Evolutionary conservation across 2,113 vertebrate species (phyloP), one percentile per base, ranked within the genome.

Genomic region (Cinclus mexicanus): DNA sequence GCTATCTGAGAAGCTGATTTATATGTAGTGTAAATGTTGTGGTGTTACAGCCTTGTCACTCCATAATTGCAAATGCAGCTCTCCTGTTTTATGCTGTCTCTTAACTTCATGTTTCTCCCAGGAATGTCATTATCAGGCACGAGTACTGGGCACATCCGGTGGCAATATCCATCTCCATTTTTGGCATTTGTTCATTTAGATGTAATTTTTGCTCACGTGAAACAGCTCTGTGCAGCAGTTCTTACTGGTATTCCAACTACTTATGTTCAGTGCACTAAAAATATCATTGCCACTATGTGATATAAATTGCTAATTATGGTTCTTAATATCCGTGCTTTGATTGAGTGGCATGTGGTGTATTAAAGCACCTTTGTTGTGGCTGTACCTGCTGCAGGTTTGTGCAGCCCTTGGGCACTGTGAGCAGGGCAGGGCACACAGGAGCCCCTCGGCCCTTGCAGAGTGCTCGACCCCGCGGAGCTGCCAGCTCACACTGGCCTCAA

Each of bases 81-180:
- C 87, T 95, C 83, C 82, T 96, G 52, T 42, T 97, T 95, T 92
- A 92, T 78, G 60, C 55, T 92, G 63, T 25, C 31, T 74, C 87
- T 92, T 89, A 91, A 87, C 72, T 78, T 17, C 1, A 0, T n/a
- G 28, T 35, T 93, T 56, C 50, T 95, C 71, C 59, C 39, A 56
- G 67, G 44, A 50, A 53, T 37, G 63, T 61, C 3, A 7, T 64
- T 97, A 72, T 47, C 93, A 94, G 89, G 37, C 49, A 70, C 3
- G 10, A 60, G 77, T 25, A 59, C 47, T 1, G 1, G 89, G 21
- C 82, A 94, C n/a, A 41, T 64, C 49, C 75, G 87, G 22, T 35
- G 80, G 37, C 41, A 71, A 18, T 14, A 55, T 29, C 56, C 68
- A 75, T 59, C 67, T 65, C 33, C 8, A 12, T 7, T 44, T 80